Conservation (phyloP, 2,113 vertebrate species). For the Gambusia holbrooki region DNA sequence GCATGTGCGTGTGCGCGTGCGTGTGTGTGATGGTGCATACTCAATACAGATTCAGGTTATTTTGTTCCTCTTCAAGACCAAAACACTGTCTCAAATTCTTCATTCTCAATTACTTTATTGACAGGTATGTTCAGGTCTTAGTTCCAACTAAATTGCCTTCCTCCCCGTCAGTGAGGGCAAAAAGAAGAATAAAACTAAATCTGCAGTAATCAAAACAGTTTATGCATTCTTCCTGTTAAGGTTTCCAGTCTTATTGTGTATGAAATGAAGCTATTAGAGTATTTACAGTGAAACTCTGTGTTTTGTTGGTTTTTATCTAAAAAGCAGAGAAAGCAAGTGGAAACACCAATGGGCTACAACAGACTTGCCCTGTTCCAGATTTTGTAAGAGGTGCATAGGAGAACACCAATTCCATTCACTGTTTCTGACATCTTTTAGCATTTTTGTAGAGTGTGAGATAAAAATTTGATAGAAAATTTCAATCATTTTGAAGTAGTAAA, state of each 20-base stretch:
- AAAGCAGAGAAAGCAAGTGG: not conserved
- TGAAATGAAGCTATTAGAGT: not conserved
- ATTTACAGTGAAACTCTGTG: not conserved
- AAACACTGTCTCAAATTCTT: not conserved
- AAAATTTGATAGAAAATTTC: no score
- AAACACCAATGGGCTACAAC: not conserved
- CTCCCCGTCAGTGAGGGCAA: not conserved
- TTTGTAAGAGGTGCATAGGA: not conserved
- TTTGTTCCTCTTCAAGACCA: not conserved
- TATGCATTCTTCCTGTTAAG: not conserved
- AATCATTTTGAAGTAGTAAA: not conserved
- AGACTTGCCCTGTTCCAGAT: not conserved
- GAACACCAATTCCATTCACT: no score
- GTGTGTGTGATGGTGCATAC: not conserved
- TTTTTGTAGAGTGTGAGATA: no score
- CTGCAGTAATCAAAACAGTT: not conserved
- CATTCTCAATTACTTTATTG: not conserved
- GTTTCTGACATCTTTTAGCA: no score
- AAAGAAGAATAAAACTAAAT: not conserved
- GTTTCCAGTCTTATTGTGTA: not conserved
- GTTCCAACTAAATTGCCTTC: not conserved
- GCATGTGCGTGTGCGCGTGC: no score
- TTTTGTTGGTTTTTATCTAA: not conserved
- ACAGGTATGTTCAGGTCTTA: not conserved
- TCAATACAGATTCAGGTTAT: not conserved